Evolutionary conservation across 2,888 invertebrate genomes (phyloP).

Genomic region (Timema podura): DNA sequence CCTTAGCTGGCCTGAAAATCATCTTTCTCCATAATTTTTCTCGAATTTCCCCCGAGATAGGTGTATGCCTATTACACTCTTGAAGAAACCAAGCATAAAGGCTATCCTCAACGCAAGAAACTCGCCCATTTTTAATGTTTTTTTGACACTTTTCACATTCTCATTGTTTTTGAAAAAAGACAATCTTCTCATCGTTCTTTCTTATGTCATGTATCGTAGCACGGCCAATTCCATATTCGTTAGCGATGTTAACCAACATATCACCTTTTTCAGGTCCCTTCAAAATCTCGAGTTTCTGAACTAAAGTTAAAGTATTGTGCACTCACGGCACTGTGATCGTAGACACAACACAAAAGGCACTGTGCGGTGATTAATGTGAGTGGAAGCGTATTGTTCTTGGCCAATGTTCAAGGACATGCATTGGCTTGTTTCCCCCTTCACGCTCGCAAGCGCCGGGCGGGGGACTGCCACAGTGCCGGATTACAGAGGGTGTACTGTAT

Average conservation of each 20-base stretch:
- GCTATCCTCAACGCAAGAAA: conserved; percentile 12
- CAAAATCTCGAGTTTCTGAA: background rate
- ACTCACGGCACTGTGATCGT: background rate
- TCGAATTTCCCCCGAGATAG: conserved; percentile 9
- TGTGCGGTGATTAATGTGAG: background rate
- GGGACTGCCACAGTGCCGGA: background rate
- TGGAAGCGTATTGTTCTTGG: background rate
- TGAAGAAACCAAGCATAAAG: background rate
- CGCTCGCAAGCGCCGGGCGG: no score
- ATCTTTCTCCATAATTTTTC: background rate
- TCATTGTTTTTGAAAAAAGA: background rate
- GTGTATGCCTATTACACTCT: background rate
- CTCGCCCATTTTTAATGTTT: conserved; percentile 8
- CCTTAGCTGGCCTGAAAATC: conserved; percentile 1
- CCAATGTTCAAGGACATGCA: background rate
- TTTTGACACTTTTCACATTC: conserved; percentile 11
- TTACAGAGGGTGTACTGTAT: conserved; percentile 2
- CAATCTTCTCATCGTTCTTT: background rate
- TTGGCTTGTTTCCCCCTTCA: background rate
- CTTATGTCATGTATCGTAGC: background rate
- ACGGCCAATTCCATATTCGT: background rate
- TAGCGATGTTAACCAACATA: background rate
- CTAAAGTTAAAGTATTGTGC: background rate
- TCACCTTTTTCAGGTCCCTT: conserved; percentile 6
- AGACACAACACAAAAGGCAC: background rate